Percentiles rank a stretch among this genome's conserved stretches.
Evolutionary conservation across 2,113 vertebrate species (phyloP).

Genomic region (Turdus rufiventris): DNA sequence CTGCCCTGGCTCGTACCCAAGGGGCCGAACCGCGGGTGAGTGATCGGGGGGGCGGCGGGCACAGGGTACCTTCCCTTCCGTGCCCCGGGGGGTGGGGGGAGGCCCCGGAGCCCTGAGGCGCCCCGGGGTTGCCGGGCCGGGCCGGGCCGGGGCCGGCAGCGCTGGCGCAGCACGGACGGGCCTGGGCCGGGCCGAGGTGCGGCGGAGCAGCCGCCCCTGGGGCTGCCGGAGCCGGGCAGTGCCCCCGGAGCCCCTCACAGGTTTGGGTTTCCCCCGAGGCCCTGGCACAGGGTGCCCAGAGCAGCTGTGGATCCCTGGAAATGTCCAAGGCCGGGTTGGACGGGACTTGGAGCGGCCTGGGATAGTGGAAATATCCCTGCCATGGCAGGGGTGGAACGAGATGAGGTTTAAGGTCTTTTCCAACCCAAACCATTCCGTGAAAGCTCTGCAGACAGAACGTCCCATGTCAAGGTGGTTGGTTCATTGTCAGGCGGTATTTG

Average conservation of each 20-base stretch:
- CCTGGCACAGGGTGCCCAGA: background rate
- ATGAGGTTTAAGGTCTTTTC: background rate
- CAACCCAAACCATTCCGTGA: background rate
- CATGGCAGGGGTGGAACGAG: accelerated
- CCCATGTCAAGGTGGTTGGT: background rate
- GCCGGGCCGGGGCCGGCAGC: background rate
- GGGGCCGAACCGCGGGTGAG: constrained; percentile 93
- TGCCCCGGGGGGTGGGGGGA: background rate
- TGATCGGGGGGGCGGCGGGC: background rate
- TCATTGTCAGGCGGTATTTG: background rate
- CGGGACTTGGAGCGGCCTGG: accelerated
- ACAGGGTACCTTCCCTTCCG: background rate
- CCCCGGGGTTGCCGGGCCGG: background rate
- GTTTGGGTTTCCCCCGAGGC: background rate
- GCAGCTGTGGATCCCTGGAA: background rate
- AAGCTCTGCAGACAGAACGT: accelerated
- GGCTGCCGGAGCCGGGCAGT: background rate
- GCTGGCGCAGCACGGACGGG: background rate
- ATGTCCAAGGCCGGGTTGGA: accelerated
- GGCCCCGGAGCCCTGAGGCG: background rate
- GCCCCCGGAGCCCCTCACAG: background rate
- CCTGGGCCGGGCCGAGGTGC: background rate
- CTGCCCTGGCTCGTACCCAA: constrained; percentile 91
- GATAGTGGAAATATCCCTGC: accelerated
- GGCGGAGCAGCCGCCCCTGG: background rate